Evolutionary conservation across 2,888 invertebrate species (phyloP).

Genomic region (Pheosia tremula): DNA sequence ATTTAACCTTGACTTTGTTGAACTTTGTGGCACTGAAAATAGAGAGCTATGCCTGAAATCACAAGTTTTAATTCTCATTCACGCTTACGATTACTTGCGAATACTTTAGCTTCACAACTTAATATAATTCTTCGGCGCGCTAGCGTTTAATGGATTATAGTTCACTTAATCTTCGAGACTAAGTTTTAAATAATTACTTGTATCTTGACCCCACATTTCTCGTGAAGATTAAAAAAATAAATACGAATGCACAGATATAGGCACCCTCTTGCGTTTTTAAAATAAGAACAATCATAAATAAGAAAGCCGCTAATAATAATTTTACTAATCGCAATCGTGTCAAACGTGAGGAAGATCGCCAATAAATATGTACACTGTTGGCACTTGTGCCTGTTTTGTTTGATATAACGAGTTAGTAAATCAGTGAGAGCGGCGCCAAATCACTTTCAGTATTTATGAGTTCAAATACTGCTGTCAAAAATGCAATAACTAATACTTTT

Average conservation of each 20-base stretch:
- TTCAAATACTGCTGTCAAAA: not conserved
- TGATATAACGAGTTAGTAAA: not conserved
- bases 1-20: slow-evolving; percentile 3
- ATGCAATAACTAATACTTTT: not conserved
- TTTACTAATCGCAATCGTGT: not conserved
- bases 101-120: too few relatives aligned
- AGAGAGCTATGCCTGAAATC: too few relatives aligned
- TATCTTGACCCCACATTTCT: too few relatives aligned
- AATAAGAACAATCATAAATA: not conserved
- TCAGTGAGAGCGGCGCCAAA: not conserved
- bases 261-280: too few relatives aligned
- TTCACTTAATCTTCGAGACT: too few relatives aligned
- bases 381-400: not conserved
- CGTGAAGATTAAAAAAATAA: too few relatives aligned
- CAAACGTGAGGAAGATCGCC: not conserved
- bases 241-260: too few relatives aligned
- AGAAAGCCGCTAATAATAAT: not conserved
- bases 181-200: too few relatives aligned
- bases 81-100: too few relatives aligned
- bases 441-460: not conserved
- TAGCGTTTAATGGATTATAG: too few relatives aligned
- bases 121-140: too few relatives aligned
- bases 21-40: not conserved
- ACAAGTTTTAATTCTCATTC: too few relatives aligned
- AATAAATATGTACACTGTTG: slow-evolving; percentile 1